Conservation (phyloP, 2,113 vertebrate genomes). For the Balaenoptera acutorostrata region DNA sequence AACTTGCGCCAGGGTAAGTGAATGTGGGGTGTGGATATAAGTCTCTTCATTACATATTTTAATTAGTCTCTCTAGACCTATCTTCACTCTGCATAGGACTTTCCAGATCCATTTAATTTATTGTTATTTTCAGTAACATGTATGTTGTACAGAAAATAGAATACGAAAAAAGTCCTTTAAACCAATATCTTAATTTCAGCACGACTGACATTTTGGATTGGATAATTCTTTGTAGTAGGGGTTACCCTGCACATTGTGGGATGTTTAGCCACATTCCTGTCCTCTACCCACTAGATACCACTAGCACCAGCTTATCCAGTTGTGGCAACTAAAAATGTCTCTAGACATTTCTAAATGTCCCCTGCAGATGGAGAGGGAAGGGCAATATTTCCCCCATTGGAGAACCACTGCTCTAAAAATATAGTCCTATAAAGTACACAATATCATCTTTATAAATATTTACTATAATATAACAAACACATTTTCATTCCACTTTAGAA, state of each 20-base stretch:
- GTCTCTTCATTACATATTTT: not conserved
- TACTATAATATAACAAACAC: not conserved
- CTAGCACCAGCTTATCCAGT: not conserved
- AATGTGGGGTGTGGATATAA: not conserved
- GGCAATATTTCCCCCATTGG: not conserved
- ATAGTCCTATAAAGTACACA: not conserved
- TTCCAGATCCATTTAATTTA: not conserved
- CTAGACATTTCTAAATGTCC: not conserved
- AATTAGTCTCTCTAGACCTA: not conserved
- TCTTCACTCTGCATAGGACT: not conserved
- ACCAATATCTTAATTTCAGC: not conserved
- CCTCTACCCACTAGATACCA: not conserved
- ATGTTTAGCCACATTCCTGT: not conserved
- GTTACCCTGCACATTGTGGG: not conserved
- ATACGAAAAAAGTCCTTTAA: not conserved
- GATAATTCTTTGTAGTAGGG: not conserved
- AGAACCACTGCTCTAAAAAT: not conserved
- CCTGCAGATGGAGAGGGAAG: not conserved
- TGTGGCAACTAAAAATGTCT: not conserved
- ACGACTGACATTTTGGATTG: not conserved
- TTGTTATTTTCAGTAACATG: not conserved
- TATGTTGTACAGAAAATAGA: not conserved
- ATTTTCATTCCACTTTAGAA: slow-evolving; percentile 23
- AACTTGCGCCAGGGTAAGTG: not conserved
- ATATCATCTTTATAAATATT: not conserved